Evolutionary conservation across 2,113 vertebrate genomes (phyloP), one percentile per base, ranked within the genome.

Genomic region (Forbesichthys papilliferus): DNA sequence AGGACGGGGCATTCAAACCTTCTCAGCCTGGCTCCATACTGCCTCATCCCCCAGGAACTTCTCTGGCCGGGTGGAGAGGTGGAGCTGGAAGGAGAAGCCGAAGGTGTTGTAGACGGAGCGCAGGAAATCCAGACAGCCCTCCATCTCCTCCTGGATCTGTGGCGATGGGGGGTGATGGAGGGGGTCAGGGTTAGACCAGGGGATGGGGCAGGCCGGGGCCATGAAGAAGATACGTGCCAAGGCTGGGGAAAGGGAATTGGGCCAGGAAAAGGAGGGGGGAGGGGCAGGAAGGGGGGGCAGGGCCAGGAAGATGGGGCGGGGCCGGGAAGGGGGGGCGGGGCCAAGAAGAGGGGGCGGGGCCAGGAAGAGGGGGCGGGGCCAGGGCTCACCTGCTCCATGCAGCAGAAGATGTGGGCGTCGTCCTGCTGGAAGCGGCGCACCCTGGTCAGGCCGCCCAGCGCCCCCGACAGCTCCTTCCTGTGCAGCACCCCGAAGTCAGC

Each of bases 401-500:
- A 90, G 86, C 96, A 98, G 86, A 99, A 99, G 81, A 99, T 96
- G 87, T 99, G 97, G 9, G 96, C 96, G 1, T 98, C 97, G 3
- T 99, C 97, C 86, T 98, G 97, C 57, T 99, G 95, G 89, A 99
- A 99, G 36, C 96, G 95, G 0, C 97, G 89, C 0, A 98, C 95
- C 51, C 94, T 89, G 54, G 95, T 98, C 71, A 98, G 90, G 46
- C 96, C 96, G 0, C 92, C 95, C 11, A 99, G 84, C 0, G 95
- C 91, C 27, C 95, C 96, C 0, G 95, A 96, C n/a, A 96, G 92
- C 48, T 99, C 96, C 1, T 97, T 98, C 62, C 96, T 91, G 65
- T 99, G 97, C 58, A 99, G 93, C 57, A 98, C 95, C 3, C 97
- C 97, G 48, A 99, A 98, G 60, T 99, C 97, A 3, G 97, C 97